A percentile compares a stretch with the other conserved stretches of the same genome.
phyloP scores from a whole-genome alignment of 2,113 vertebrate species.

The Spheniscus mendiculus region DNA sequence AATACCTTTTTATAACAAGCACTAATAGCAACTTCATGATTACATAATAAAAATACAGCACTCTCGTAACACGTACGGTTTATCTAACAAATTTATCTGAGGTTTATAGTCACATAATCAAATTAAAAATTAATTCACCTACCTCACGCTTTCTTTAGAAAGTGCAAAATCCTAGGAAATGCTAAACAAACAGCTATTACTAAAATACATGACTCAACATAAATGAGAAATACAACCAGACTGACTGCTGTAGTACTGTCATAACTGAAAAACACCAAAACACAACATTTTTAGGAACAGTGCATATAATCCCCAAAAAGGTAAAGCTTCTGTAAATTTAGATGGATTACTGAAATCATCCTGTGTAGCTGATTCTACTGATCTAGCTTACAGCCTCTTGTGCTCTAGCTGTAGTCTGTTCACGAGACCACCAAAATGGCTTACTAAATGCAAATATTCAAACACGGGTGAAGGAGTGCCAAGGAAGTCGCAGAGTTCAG shows the following conservation, averaged over 20 bases:
- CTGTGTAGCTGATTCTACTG: neutral
- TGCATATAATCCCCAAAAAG: neutral
- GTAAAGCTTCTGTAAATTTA: neutral
- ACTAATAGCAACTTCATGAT: constrained; percentile 12
- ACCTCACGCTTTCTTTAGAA: neutral
- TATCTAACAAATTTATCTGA: constrained; percentile 22
- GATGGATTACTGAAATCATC: neutral
- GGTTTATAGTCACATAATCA: neutral
- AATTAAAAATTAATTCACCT: constrained; percentile 19
- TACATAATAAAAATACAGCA: constrained; percentile 10
- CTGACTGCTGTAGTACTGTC: neutral
- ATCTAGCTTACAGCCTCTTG: neutral
- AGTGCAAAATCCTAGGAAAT: constrained; percentile 22
- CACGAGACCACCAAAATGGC: neutral
- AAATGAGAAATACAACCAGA: constrained; percentile 10
- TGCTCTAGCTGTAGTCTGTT: neutral
- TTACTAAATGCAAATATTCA: neutral
- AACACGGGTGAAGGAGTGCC: neutral
- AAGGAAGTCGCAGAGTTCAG: neutral
- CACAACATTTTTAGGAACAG: neutral
- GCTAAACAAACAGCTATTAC: constrained; percentile 28
- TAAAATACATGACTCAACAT: constrained; percentile 15
- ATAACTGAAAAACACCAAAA: neutral
- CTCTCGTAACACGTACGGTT: neutral
- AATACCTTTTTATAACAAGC: neutral